Conservation (phyloP, 2,797 vertebrate species). For the Syngnathus acus region DNA sequence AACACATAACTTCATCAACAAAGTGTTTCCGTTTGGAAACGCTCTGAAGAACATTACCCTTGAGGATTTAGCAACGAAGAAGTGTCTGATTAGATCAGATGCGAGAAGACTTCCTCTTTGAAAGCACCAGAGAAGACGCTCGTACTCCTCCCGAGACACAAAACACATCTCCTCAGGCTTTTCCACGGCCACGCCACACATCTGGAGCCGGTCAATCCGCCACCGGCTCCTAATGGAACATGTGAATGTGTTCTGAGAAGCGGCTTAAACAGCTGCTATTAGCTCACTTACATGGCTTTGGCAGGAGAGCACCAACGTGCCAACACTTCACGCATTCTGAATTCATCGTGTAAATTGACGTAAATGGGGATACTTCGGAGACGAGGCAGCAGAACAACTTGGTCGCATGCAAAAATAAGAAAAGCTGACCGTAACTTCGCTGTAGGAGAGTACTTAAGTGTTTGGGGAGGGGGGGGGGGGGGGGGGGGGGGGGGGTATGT, state of each 20-base stretch:
- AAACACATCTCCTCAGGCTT: constrained; percentile 46
- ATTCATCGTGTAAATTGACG: constrained; percentile 46
- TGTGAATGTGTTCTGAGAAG: constrained; percentile 54
- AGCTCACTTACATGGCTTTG: constrained; percentile 51
- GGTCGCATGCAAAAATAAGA: constrained; percentile 13
- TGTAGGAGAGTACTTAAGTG: background rate
- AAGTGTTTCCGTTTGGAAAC: constrained; percentile 29
- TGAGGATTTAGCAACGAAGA: constrained; percentile 25
- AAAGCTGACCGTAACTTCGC: background rate
- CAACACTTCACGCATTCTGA: constrained; percentile 53
- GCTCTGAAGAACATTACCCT: constrained; percentile 14
- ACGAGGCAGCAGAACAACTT: constrained; percentile 33
- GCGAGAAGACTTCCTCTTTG: constrained; percentile 20
- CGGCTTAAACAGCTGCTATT: constrained; percentile 59
- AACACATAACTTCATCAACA: constrained; percentile 19
- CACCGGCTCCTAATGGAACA: constrained; percentile 57
- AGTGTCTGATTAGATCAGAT: constrained; percentile 25
- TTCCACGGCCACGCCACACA: constrained; percentile 39
- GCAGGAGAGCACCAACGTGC: constrained; percentile 45
- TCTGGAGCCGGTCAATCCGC: constrained; percentile 61
- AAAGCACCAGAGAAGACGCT: constrained; percentile 29
- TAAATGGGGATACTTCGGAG: constrained; percentile 28
- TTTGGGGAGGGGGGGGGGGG: constrained; percentile 9
- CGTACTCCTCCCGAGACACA: constrained; percentile 42
- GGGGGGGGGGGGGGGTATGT: constrained; percentile 23